Evolutionary conservation across 2,888 invertebrate genomes (phyloP), one percentile per base, ranked within the genome.

Genomic region (Drosophila robusta): DNA sequence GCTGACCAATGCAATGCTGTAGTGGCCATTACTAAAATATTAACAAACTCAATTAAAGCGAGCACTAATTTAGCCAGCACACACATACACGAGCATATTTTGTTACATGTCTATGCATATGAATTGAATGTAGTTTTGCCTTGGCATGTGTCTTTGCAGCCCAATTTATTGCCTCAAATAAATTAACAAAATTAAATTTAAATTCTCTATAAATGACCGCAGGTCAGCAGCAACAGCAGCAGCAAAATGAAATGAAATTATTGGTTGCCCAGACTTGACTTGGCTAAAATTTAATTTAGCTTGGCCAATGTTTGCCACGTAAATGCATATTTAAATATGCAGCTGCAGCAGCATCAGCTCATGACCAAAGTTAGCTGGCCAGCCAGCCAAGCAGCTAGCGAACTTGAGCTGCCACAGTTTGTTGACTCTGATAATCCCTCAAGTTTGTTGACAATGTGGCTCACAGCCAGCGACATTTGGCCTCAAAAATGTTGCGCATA

Each of bases 401-500:
- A 67, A 54, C 81, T 71, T 70, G 62, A 70, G 78, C 64, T 65
- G 57, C 63, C 51, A 64, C 61, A 75, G 70, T 75, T 57, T 88
- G 90, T 90, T 90, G 88, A 88, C 90, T 87, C 77, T 87, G 88
- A 85, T 88, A 88, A 90, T 89, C 89, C 88, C 70, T 87, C 88
- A 90, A 90, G 87, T 89, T 85, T 89, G 85, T 89, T 89, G 86
- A 89, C 87, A 76, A 80, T 89, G 65, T 72, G 81, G 62, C 81
- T 65, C 72, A 72, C 49, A 62, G 58, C 32, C 58, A 57, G 73
- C 70, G 79, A 70, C 75, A 66, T 77, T 75, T 77, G 61, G 49
- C 70, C 79, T 78, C 67, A 78, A 79, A 78, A 71, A 65, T 62
- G 75, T 88, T 72, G 70, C 74, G 60, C 80, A 82, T 74, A 79